A percentile compares a stretch with the other conserved stretches of the same genome.
These are phyloP conservation scores for Piezodorus guildinii DNA, from an alignment of 1,140 invertebrate genomes.

Conservation along the genomic window DNA sequence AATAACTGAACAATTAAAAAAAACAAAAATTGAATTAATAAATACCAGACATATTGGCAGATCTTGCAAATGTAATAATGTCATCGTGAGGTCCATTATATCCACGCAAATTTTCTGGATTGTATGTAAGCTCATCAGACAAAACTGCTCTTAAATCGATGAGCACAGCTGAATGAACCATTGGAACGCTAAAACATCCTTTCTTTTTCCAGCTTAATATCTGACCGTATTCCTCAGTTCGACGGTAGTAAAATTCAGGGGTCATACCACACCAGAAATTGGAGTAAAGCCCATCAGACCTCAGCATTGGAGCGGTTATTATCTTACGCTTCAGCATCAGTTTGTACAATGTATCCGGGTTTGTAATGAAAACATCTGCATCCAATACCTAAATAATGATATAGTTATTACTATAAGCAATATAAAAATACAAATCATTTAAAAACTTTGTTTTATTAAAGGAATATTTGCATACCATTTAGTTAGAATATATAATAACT, in stretches of 20 bases:
- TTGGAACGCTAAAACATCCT: conserved; percentile 76
- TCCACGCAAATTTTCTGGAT: conserved; percentile 44
- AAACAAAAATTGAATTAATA: conserved; percentile 10
- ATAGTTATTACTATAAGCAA: conserved; percentile 24
- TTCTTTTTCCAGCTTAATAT: conserved; percentile 59
- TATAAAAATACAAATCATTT: not conserved
- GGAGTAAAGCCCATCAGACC: conserved; percentile 77
- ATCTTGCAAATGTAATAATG: conserved; percentile 85
- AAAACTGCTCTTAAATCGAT: conserved; percentile 54
- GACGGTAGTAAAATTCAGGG: conserved; percentile 72
- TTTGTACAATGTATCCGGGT: conserved; percentile 51
- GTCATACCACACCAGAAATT: conserved; percentile 96
- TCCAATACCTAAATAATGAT: conserved; percentile 66
- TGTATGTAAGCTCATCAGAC: conserved; percentile 65
- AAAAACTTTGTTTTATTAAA: not conserved
- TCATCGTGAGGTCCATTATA: conserved; percentile 78
- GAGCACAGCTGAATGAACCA: conserved; percentile 83
- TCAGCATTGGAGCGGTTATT: conserved; percentile 71
- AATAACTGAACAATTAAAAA: too few relatives aligned
- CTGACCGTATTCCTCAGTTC: conserved; percentile 75
- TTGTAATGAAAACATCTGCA: conserved; percentile 74
- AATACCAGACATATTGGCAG: conserved; percentile 57
- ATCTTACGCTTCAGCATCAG: conserved; percentile 53
- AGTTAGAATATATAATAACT: too few relatives aligned
- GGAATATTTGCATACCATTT: too few relatives aligned